Base-by-base conservation (phyloP, 92 coral and sea anemone genomes). In the Scolanthus callimorphus region DNA sequence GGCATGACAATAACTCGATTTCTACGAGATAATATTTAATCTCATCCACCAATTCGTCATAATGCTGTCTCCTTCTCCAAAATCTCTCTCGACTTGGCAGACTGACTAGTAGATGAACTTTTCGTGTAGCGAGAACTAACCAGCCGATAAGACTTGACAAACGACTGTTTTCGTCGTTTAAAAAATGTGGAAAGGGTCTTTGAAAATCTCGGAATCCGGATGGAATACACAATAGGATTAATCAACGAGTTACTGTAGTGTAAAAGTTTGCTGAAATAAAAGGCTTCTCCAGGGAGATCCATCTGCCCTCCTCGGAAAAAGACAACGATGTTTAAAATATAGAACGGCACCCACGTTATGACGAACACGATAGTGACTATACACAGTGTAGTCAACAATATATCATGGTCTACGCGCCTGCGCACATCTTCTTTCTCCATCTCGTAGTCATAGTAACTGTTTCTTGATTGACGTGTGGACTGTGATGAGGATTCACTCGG, bases 301-400 rank as follows among this genome's bases (percentile, higher is more conserved):
- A 25, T 53, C 17, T 67, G 63, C 8, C 67, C 66, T 21, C 71
- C 77, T 3, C 31, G 47, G 10, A 80, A 67, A 26, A 85, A 85
- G 17, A 86, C 89, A 15, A 86, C 82, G 34, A 86, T 86, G 57
- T 86, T 86, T 2, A 86, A 58, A 3, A 86, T 77, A 25, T 86
- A 71, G 25, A 86, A 86, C 4, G 95, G 95, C 0, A 86, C 62
- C 95, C 95, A 86, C 25, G 95, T 86, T 38, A 81, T 28, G 1
- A 86, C 59, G 58, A 86, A 86, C 27, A 86, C 88, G 15, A 79
- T 50, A 2, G 89, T 86, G 27, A 86, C 67, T 25, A 86, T 86
- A 9, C 80, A 73, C 38, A 86, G 49, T 0, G 95, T 86, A 1
- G 84, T 78, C 11, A 67, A 20, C 3, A 67, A 37, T 47, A 67